Base-by-base conservation (phyloP, 2,888 invertebrate species). In the Dioctria rufipes region DNA sequence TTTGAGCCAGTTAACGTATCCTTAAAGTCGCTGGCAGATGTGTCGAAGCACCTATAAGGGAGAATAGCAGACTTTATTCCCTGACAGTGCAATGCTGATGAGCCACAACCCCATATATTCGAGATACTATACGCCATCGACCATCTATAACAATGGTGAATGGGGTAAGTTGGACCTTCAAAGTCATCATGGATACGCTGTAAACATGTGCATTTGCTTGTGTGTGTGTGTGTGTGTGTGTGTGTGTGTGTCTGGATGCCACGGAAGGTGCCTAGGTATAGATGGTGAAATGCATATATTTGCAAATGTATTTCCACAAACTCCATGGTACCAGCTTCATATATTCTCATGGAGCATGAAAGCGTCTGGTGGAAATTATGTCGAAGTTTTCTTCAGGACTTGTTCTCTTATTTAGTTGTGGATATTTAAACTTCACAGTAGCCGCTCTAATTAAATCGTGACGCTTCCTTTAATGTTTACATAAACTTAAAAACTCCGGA, bases 1-100 rank as follows among this genome's bases (percentile, higher is more conserved):
- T 43, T 78, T 49, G 37, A 40, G 49, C 49, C 49, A 63, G 49
- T 78, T 78, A 78, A 49, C 78, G 49, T 78, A 39, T 78, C 51
- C 51, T 65, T 49, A 42, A 25, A 54, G 2, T 54, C 54, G 4
- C 11, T 54, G 6, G 4, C 11, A 11, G 54, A 54, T 11, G 54
- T 54, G 11, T 37, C 37, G 63, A 63, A 63, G 37, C 4, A 39
- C 39, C 63, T 40, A 25, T 25, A 39, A 25, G 37, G 37, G 37
- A 13, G 25, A 8, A 4, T 1, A 63, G 3, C 11, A 6, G 6
- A 37, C 60, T 4, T 54, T 11, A 11, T 4, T 3, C 11, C 54
- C 4, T n/a, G 54, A 54, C 54, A 54, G 54, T 8, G 54, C 11
- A 11, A 4, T 6, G 54, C 25, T 25, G 25, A 4, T 54, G 54